Conservation (phyloP, 2,113 vertebrate genomes). For the Podarcis muralis region DNA sequence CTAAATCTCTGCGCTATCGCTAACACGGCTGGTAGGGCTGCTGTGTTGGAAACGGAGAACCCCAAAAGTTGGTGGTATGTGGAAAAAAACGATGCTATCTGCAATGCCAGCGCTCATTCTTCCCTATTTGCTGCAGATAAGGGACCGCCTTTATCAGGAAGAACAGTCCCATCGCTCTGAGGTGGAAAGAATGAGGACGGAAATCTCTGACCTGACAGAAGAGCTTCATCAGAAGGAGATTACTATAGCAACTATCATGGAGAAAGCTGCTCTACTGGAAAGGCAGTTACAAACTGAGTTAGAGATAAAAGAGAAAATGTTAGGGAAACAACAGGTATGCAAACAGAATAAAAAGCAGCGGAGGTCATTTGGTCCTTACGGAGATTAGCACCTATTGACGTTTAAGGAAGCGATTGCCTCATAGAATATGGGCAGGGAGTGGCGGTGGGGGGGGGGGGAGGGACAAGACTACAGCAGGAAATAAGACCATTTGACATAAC, state of each 20-base stretch:
- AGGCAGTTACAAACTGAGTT: slow-evolving; percentile 78
- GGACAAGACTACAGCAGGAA: background rate
- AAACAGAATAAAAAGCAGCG: slow-evolving; percentile 13
- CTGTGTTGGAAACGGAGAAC: slow-evolving; percentile 29
- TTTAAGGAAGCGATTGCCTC: background rate
- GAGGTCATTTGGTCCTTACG: background rate
- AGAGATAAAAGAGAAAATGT: slow-evolving; percentile 77
- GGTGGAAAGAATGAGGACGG: slow-evolving; percentile 74
- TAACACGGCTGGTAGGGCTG: slow-evolving; percentile 29
- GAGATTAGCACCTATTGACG: background rate
- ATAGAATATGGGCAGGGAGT: slow-evolving; percentile 15
- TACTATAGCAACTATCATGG: slow-evolving; percentile 81
- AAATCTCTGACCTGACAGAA: slow-evolving; percentile 77
- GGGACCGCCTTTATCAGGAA: slow-evolving; percentile 64
- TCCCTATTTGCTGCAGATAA: slow-evolving; percentile 70
- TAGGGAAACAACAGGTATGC: slow-evolving; percentile 79
- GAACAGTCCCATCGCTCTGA: slow-evolving; percentile 64
- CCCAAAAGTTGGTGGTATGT: slow-evolving; percentile 29
- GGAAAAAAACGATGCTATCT: slow-evolving; percentile 43
- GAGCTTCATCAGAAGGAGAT: slow-evolving; percentile 80
- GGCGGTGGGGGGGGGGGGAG: background rate
- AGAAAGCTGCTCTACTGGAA: slow-evolving; percentile 79
- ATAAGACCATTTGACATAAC: slow-evolving; percentile 15
- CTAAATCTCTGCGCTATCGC: slow-evolving; percentile 38
- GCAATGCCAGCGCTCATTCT: slow-evolving; percentile 46